A percentile compares a stretch with the other conserved stretches of the same genome.
Conservation (phyloP, 2,797 vertebrate genomes). For the Microctenopoma lineatum region DNA sequence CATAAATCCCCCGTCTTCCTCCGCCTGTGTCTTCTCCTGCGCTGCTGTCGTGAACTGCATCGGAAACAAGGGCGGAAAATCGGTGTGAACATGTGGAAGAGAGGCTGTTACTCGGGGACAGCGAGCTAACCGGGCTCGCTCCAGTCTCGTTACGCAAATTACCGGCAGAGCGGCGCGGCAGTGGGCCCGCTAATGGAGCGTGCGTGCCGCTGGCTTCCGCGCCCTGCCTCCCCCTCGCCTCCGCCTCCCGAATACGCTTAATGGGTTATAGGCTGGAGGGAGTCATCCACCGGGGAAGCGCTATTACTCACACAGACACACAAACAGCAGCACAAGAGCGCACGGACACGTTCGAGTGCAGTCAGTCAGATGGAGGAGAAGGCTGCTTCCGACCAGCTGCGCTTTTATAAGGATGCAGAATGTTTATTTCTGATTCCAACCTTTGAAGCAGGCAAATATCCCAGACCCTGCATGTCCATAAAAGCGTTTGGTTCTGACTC, state of each 20-base stretch:
- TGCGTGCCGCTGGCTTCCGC: slow-evolving; percentile 72
- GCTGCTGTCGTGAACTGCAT: slow-evolving; percentile 41
- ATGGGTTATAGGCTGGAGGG: slow-evolving; percentile 73
- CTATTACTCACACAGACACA: slow-evolving; percentile 64
- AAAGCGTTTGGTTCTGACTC: too few species aligned
- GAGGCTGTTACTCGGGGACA: slow-evolving; percentile 61
- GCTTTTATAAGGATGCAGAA: neutral
- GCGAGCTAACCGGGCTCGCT: slow-evolving; percentile 66
- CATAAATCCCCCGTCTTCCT: slow-evolving; percentile 3
- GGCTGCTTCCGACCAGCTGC: neutral
- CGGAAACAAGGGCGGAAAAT: slow-evolving; percentile 50
- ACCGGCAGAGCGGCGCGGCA: slow-evolving; percentile 77
- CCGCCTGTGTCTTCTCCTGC: slow-evolving; percentile 9
- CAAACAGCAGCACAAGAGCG: slow-evolving; percentile 20
- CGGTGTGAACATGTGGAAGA: slow-evolving; percentile 22
- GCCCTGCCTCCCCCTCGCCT: slow-evolving; percentile 36
- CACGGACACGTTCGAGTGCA: slow-evolving; percentile 45
- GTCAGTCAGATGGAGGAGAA: slow-evolving; percentile 17
- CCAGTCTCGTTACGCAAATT: slow-evolving; percentile 82
- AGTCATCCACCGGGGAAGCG: slow-evolving; percentile 76
- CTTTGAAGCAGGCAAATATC: neutral
- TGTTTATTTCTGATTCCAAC: neutral
- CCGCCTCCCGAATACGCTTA: slow-evolving; percentile 67
- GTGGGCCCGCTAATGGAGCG: slow-evolving; percentile 81
- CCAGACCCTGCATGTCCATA: neutral